Base-by-base conservation (phyloP, 2,888 invertebrate genomes). In the Fragum whitleyi region DNA sequence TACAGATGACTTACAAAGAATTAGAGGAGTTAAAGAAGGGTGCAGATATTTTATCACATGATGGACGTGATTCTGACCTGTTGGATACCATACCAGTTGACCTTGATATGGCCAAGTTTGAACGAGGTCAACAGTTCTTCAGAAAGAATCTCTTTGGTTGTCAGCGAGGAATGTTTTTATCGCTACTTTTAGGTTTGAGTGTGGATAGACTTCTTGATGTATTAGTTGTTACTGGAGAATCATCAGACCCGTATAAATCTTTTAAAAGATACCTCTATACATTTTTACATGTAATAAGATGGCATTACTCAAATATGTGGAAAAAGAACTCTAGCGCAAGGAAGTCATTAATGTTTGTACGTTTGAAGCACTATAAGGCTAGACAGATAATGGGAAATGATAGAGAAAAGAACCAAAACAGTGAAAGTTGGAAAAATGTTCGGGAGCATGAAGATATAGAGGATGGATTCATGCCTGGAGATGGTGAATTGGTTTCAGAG, bases 231-330 rank as follows among this genome's bases (percentile, higher is more conserved):
- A 97, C 97, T 0, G 95, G 96, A 32, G 96, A 96, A 90, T 97
- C 97, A 32, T 95, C 95, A 70, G 96, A 95, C 1, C 94, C 95
- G 0, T 94, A 95, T 67, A 95, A 96, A 0, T 96, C 97, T 0
- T 97, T 97, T 93, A 95, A 95, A 81, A 95, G 98, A 88, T 98
- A 98, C 92, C 94, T 97, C 11, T 95, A 96, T 7, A 98, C 98
- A 0, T 94, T 97, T 57, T 95, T 96, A 3, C 97, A 98, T 91
- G 96, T 96, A 77, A 93, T 96, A 21, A 94, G 96, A 3, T 98
- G 98, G 98, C 97, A 97, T 92, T 95, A 96, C 77, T 94, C 96
- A 39, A 96, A 96, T 72, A 95, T 97, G 42, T 95, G 94, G 94
- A 92, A 95, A 16, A 96, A 96, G 0, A 92, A 92, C 0, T 94